Evolutionary conservation across 1,140 invertebrate species (phyloP).

Genomic region (Sipha flava): DNA sequence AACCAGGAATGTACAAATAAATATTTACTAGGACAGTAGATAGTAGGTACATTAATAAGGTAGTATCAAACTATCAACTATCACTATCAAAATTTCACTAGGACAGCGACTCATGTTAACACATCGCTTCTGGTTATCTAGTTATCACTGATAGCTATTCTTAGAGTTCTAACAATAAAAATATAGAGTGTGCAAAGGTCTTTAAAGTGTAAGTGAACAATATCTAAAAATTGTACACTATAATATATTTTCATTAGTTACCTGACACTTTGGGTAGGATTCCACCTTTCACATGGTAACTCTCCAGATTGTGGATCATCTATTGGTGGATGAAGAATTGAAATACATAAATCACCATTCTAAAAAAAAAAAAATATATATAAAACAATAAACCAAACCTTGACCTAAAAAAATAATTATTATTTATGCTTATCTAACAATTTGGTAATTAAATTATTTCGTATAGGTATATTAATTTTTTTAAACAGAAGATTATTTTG

Average conservation of each 20-base stretch:
- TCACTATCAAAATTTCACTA: too few relatives aligned
- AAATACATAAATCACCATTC: constrained; percentile 99
- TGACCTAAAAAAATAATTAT: not conserved
- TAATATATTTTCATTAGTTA: constrained; percentile 39
- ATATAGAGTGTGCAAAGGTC: too few relatives aligned
- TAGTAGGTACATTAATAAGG: too few relatives aligned
- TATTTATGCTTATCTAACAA: not conserved
- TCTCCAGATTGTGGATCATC: constrained; percentile 99
- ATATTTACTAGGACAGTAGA: too few relatives aligned
- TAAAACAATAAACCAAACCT: not conserved
- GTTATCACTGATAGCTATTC: too few relatives aligned
- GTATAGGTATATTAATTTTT: not conserved
- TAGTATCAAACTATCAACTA: too few relatives aligned
- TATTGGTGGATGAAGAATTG: constrained; percentile 96
- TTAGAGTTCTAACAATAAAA: too few relatives aligned
- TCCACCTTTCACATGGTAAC: constrained; percentile 98
- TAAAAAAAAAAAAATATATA: constrained; percentile 48
- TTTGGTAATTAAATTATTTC: not conserved
- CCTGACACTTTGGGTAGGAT: constrained; percentile 98
- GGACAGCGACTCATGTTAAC: too few relatives aligned
- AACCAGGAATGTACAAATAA: too few relatives aligned
- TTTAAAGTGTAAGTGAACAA: not conserved
- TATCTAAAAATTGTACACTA: not conserved
- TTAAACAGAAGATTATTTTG: not conserved
- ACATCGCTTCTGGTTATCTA: too few relatives aligned